phyloP scores from a whole-genome alignment of 2,797 vertebrate species.

The Micrastur ruficollis region DNA sequence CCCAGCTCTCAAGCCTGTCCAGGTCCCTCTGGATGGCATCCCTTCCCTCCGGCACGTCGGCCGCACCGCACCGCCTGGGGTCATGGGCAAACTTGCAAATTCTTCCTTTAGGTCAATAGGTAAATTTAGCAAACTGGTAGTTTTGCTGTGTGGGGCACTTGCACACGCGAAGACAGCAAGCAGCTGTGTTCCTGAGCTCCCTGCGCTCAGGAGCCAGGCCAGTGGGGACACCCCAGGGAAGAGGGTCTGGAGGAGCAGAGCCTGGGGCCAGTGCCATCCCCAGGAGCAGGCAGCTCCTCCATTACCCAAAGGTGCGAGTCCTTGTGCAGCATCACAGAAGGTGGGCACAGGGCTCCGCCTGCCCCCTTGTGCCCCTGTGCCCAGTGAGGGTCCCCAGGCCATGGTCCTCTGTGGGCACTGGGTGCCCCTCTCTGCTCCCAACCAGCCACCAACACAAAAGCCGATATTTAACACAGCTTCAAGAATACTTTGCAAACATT shows the following conservation, averaged over 20 bases:
- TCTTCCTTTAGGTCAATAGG: too few species aligned
- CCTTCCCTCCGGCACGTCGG: too few species aligned
- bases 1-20: too few species aligned
- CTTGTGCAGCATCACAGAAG: accelerated
- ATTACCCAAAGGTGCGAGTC: accelerated
- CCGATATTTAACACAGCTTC: not conserved
- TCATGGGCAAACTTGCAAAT: not conserved
- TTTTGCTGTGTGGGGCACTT: accelerated
- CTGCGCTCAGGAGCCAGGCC: not conserved
- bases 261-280: accelerated
- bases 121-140: not conserved
- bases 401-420: accelerated
- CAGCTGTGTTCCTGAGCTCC: not conserved
- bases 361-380: too few species aligned
- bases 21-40: too few species aligned
- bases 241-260: not conserved
- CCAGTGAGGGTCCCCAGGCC: not conserved
- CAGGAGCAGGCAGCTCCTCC: not conserved
- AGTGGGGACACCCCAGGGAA: not conserved
- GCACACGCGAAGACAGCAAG: accelerated
- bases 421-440: not conserved
- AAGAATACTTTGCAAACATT: not conserved
- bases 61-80: too few species aligned
- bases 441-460: not conserved
- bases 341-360: not conserved